Conservation (phyloP, 1,140 invertebrate genomes). For the Semibalanus balanoides region DNA sequence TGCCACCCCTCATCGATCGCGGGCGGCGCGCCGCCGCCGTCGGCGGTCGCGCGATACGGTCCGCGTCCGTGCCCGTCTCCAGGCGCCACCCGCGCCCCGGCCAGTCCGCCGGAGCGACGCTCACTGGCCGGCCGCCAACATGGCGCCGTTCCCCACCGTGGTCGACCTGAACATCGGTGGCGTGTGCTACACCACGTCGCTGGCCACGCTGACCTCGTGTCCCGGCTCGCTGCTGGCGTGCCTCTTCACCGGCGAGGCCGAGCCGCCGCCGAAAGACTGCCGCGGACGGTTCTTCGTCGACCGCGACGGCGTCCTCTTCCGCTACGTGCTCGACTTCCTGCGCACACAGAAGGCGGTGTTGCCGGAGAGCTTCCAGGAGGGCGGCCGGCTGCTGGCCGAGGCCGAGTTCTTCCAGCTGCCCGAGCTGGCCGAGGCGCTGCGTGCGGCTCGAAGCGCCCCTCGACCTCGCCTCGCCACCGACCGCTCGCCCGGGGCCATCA, state of each 20-base stretch:
- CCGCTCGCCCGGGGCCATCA: constrained; percentile 57
- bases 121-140: not conserved
- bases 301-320: constrained; percentile 94
- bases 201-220: constrained; percentile 57
- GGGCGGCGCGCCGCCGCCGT: no score
- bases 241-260: constrained; percentile 46
- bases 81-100: no score
- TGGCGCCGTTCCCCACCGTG: constrained; percentile 28
- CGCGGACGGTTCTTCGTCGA: constrained; percentile 92
- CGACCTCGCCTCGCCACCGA: constrained; percentile 10
- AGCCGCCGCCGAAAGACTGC: constrained; percentile 49
- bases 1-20: not conserved
- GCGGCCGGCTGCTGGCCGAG: constrained; percentile 73
- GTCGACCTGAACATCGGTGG: constrained; percentile 83
- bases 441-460: not conserved
- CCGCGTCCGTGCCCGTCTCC: no score
- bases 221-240: constrained; percentile 53
- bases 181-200: constrained; percentile 70
- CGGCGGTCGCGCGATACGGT: no score
- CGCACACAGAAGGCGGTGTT: constrained; percentile 74
- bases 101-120: not conserved
- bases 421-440: constrained; percentile 42
- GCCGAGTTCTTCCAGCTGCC: constrained; percentile 69
- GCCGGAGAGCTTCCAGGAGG: constrained; percentile 90
- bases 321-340: constrained; percentile 90